Conservation (phyloP, 1,140 invertebrate genomes). For the Bombus waltoni region DNA sequence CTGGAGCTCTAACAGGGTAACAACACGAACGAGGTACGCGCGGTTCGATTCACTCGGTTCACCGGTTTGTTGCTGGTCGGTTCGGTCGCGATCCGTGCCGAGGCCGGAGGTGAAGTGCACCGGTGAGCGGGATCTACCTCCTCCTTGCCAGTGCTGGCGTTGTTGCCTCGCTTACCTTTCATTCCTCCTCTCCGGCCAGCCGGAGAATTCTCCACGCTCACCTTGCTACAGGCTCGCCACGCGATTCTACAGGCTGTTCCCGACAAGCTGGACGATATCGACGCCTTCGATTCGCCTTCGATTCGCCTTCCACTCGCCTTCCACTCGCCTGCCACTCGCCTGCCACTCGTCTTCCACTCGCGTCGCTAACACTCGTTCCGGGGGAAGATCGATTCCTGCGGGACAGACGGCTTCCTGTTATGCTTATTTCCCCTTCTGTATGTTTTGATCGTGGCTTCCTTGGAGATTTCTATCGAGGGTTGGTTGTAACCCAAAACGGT, state of each 20-base stretch:
- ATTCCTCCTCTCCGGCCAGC: slow-evolving; percentile 52
- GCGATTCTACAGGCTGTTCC: slow-evolving; percentile 39
- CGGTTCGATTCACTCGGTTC: slow-evolving; percentile 4
- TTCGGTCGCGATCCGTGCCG: slow-evolving; percentile 63
- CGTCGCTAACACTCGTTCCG: too few relatives aligned
- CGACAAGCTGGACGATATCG: not conserved
- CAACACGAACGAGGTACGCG: not conserved
- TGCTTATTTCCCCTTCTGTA: not conserved
- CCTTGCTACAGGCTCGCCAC: slow-evolving; percentile 60
- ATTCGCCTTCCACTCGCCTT: not conserved
- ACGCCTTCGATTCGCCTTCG: not conserved
- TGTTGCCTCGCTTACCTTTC: slow-evolving; percentile 36
- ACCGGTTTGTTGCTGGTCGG: slow-evolving; percentile 25
- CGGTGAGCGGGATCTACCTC: slow-evolving; percentile 70
- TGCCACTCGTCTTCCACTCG: not conserved
- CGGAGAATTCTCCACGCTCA: slow-evolving; percentile 68
- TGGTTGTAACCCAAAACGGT: too few relatives aligned
- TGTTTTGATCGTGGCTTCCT: slow-evolving; percentile 4
- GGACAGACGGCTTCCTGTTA: too few relatives aligned
- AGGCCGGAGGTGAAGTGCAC: slow-evolving; percentile 72
- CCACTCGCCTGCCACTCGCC: not conserved
- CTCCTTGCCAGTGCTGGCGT: slow-evolving; percentile 22
- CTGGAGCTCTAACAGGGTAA: too few relatives aligned
- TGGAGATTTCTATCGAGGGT: not conserved
- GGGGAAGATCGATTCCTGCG: too few relatives aligned